Base-by-base conservation (phyloP, 2,888 invertebrate species). In the Oligia latruncula region DNA sequence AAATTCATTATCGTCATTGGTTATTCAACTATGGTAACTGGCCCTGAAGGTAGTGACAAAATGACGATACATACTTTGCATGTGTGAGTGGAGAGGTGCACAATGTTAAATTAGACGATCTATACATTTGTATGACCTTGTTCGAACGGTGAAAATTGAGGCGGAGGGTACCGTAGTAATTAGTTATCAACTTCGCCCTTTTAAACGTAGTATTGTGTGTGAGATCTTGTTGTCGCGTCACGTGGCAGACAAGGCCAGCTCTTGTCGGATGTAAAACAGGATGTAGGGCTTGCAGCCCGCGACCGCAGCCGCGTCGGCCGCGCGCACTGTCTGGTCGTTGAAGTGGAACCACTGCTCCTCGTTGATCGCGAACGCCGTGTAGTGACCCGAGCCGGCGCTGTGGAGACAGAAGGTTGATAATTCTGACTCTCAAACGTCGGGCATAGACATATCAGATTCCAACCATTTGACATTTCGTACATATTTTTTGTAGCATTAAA, bases 321-420 rank as follows among this genome's bases (percentile, higher is more conserved):
- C 97, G 62, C 98, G 97, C n/a, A 98, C 98, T 1, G 98, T 97
- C 90, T 98, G 98, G 95, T 98, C 98, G 96, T 98, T 98, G 97
- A 98, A 98, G 95, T 98, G 98, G 95, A 98, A 98, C 98, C 98
- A 98, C 88, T 98, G 98, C 72, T 98, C 98, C 89, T 98, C 98
- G 96, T 98, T 98, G 88, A 98, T 97, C 71, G 98, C 98, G 95
- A 98, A 98, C 83, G 98, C 98, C 78, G 98, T 98, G 96, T 98
- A 98, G 95, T 98, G 98, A 60, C 98, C 98, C 60, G 98, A 98
- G 0, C 98, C 98, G 75, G 98, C 98, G 43, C 98, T 98, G 95
- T 43, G 71, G 65, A 23, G 20, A 5, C 23, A 52, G 2, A 4
- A 52, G 8, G 4, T 70, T 52, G 35, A 52, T 70, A 15, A 70